These are phyloP conservation scores for Solenodon paradoxus DNA, from an alignment of 2,113 vertebrate genomes.

Conservation along the genomic window DNA sequence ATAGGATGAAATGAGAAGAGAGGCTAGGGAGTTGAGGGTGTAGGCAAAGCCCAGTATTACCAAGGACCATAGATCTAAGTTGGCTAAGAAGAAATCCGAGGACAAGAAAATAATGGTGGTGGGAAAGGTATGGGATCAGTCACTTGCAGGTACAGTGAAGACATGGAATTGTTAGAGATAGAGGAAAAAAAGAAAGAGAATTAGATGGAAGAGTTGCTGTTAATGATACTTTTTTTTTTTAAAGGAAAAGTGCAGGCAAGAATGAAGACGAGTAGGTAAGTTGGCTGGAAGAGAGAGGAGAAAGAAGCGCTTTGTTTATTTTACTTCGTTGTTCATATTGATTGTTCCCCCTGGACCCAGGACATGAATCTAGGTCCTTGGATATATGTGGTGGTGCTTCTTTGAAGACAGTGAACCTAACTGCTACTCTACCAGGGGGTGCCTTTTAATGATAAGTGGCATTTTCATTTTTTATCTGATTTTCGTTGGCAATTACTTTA, in stretches of 20 bases:
- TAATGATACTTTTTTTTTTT: neutral
- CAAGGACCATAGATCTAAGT: neutral
- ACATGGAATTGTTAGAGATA: neutral
- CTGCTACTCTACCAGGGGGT: too few relatives aligned
- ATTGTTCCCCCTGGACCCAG: too few relatives aligned
- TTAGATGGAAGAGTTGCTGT: neutral
- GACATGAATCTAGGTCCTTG: too few relatives aligned
- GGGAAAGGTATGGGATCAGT: neutral
- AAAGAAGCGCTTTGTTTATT: too few relatives aligned
- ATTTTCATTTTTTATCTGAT: neutral
- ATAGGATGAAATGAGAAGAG: neutral
- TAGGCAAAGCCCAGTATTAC: neutral
- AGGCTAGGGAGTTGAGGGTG: neutral
- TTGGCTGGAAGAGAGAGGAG: too few relatives aligned
- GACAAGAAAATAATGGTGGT: neutral
- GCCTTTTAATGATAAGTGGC: too few relatives aligned
- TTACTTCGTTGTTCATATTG: too few relatives aligned
- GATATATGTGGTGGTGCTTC: too few relatives aligned
- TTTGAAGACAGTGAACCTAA: too few relatives aligned
- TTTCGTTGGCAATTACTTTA: neutral
- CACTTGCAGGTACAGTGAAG: neutral
- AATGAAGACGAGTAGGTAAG: too few relatives aligned
- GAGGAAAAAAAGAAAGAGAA: neutral
- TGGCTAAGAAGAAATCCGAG: neutral
- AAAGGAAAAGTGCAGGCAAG: too few relatives aligned